Percentiles rank a stretch among this genome's conserved stretches.
These are phyloP conservation scores for Nomia melanderi DNA, from an alignment of 1,140 invertebrate genomes.

Conservation along the genomic window DNA sequence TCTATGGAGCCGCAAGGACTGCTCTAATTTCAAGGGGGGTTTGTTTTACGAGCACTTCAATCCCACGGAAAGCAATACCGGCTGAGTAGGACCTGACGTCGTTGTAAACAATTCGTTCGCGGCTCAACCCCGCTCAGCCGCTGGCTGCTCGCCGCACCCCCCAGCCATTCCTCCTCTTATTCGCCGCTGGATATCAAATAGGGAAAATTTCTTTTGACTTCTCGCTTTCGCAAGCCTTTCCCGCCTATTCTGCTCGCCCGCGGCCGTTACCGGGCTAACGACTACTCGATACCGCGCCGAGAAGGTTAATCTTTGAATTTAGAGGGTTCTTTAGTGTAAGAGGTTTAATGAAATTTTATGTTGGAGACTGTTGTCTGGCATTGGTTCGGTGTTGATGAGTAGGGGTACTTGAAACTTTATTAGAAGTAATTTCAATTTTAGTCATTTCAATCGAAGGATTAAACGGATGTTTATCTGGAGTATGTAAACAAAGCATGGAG, in stretches of 20 bases:
- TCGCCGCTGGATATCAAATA: conserved; percentile 40
- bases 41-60: conserved; percentile 77
- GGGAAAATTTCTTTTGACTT: conserved; percentile 46
- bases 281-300: background rate
- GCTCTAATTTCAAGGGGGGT: conserved; percentile 75
- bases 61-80: conserved; percentile 74
- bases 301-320: conserved; percentile 31
- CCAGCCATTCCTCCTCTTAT: background rate
- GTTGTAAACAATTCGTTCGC: conserved; percentile 54
- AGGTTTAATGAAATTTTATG: conserved; percentile 20
- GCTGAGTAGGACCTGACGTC: conserved; percentile 72
- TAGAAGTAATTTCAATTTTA: no score
- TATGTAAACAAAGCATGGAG: no score
- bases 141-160: background rate
- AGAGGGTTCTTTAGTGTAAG: no score
- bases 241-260: background rate
- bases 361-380: no score
- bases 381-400: no score
- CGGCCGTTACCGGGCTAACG: conserved; percentile 25
- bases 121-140: background rate
- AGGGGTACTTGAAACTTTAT: no score
- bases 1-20: conserved; percentile 71
- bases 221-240: no score
- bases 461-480: no score
- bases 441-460: no score